Percentiles rank a stretch among this genome's conserved stretches.
Conservation (phyloP, 1,140 invertebrate genomes). For the Colletes gigas region DNA sequence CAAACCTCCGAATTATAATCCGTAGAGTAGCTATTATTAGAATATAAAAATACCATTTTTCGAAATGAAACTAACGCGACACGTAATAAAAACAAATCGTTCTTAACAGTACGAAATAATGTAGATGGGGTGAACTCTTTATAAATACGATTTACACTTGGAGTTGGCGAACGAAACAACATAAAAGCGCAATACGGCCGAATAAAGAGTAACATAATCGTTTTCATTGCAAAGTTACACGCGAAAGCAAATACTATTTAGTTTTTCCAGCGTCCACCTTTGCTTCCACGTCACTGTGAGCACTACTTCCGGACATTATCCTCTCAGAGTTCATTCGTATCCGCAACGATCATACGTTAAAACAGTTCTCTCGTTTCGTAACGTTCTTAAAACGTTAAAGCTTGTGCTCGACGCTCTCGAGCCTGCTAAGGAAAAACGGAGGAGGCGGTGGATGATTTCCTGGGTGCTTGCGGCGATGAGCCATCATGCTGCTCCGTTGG, state of each 20-base stretch:
- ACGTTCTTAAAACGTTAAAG: too few species aligned
- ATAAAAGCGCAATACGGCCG: background rate
- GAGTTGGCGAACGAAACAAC: background rate
- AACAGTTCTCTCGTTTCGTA: background rate
- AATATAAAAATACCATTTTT: background rate
- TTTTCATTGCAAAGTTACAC: background rate
- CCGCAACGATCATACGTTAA: background rate
- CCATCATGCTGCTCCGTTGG: slow-evolving; percentile 51
- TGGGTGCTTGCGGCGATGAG: slow-evolving; percentile 39
- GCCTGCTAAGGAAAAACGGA: background rate
- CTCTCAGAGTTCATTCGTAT: background rate
- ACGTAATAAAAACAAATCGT: background rate
- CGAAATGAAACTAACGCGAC: background rate
- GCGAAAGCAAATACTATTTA: background rate
- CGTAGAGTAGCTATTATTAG: background rate
- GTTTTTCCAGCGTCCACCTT: background rate
- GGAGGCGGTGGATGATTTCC: slow-evolving; percentile 25
- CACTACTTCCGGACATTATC: background rate
- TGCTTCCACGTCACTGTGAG: background rate
- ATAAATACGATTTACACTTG: background rate
- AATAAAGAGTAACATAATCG: background rate
- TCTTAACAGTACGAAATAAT: background rate
- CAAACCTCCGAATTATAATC: background rate
- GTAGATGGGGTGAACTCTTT: background rate
- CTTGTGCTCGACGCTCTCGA: background rate